Percentiles rank a stretch among this genome's conserved stretches.
Conservation (phyloP, 2,797 vertebrate genomes). For the Clarias platycephalus region DNA sequence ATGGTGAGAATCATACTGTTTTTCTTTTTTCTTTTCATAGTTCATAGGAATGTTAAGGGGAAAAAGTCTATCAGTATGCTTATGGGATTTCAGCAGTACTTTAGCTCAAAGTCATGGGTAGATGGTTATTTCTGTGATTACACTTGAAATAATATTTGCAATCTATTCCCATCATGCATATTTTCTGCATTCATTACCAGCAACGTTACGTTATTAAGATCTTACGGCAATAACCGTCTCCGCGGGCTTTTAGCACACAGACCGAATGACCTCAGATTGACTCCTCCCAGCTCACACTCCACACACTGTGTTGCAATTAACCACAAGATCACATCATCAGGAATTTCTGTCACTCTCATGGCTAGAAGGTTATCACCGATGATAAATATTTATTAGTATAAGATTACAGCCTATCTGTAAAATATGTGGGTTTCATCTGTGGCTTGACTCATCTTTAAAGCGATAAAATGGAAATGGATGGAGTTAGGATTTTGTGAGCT, state of each 20-base stretch:
- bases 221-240: not conserved
- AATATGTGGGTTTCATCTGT: constrained; percentile 31
- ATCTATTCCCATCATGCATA: not conserved
- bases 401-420: constrained; percentile 41
- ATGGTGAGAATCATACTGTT: not conserved
- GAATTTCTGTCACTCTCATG: constrained; percentile 23
- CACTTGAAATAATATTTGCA: not conserved
- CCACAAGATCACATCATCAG: constrained; percentile 40
- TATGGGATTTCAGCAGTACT: not conserved
- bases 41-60: not conserved
- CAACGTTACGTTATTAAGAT: not conserved
- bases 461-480: not conserved
- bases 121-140: not conserved
- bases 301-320: constrained; percentile 48
- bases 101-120: not conserved
- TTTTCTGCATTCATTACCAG: not conserved
- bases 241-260: constrained; percentile 13
- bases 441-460: constrained; percentile 31
- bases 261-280: constrained; percentile 40
- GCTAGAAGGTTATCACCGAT: constrained; percentile 19
- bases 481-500: constrained; percentile 18
- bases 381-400: constrained; percentile 37
- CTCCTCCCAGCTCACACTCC: constrained; percentile 39
- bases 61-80: not conserved
- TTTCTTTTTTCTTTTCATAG: not conserved